Evolutionary conservation across 2,888 invertebrate genomes (phyloP), one percentile per base, ranked within the genome.

Genomic region (Urechis unicinctus): DNA sequence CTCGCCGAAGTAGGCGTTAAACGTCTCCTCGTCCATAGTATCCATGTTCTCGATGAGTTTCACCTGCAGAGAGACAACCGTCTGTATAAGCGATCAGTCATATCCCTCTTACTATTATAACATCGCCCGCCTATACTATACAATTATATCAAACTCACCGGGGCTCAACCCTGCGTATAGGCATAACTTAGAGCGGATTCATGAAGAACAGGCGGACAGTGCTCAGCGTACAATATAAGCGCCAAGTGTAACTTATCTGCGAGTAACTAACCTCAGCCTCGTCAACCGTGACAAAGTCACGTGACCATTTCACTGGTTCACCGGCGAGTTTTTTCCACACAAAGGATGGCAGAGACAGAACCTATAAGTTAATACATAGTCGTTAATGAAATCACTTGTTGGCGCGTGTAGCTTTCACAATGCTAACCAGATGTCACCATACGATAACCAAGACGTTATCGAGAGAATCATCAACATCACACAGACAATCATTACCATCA

Each of bases 241-340:
- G n/a, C n/a, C n/a, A n/a, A n/a, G n/a, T n/a, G n/a, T n/a, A n/a
- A n/a, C n/a, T n/a, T n/a, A n/a, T n/a, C n/a, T n/a, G n/a, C n/a
- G n/a, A n/a, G n/a, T n/a, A n/a, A 36, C 42, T 50, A 2, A 75
- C 77, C 68, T 75, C 72, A 9, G 72, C 67, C 36, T 73, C 67
- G 66, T 78, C 75, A 9, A 78, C 72, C 29, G 74, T 69, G 22
- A 61, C 53, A 58, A 68, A 78, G 59, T 78, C 75, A 50, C 67
- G 63, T 9, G 61, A 55, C 78, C 78, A 77, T 2, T 63, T 61
- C 6, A 72, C 70, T 42, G 65, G 61, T 52, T 78, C 75, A 29
- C 74, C 74, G 4, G 66, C 66, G 52, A 78, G 53, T 58, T 72
- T 72, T 62, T 77, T 78, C 78, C 78, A 78, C 22, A 75, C 64